Conservation (phyloP, 2,797 vertebrate species). For the Diglossa cyanea region DNA sequence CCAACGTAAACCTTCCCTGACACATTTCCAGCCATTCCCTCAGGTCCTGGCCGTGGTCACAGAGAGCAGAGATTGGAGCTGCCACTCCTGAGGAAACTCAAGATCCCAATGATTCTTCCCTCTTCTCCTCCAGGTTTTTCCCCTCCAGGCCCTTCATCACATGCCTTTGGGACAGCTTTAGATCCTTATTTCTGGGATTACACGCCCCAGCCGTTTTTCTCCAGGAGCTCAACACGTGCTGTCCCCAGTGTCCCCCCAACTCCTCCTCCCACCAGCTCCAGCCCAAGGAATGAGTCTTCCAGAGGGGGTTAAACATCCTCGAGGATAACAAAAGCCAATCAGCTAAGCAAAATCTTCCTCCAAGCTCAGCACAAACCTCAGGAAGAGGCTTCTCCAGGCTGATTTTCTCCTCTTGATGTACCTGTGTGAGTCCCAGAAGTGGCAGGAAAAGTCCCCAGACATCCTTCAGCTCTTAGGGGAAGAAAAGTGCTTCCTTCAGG, state of each 20-base stretch:
- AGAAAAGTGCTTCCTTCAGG: neutral
- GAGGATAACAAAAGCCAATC: neutral
- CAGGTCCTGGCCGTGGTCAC: accelerated
- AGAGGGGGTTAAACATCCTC: neutral
- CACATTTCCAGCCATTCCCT: neutral
- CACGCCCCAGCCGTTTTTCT: neutral
- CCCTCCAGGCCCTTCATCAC: accelerated
- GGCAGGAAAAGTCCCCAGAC: neutral
- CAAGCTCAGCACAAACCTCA: conserved; percentile 24
- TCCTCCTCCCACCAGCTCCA: neutral
- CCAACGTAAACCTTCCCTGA: neutral
- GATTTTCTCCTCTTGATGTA: neutral
- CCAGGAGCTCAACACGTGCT: accelerated
- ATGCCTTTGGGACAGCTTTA: neutral
- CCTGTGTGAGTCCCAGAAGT: neutral
- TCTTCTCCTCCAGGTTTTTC: neutral
- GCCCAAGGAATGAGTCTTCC: neutral
- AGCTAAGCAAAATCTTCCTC: neutral
- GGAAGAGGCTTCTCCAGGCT: neutral
- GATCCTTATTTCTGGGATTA: neutral
- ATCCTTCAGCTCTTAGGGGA: neutral
- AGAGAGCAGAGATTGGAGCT: neutral
- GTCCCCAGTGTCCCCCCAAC: neutral
- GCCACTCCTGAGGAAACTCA: neutral
- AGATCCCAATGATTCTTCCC: neutral